Evolutionary conservation across 23 tunicate genomes (phyloP).

Genomic region (Phallusia fumigata): DNA sequence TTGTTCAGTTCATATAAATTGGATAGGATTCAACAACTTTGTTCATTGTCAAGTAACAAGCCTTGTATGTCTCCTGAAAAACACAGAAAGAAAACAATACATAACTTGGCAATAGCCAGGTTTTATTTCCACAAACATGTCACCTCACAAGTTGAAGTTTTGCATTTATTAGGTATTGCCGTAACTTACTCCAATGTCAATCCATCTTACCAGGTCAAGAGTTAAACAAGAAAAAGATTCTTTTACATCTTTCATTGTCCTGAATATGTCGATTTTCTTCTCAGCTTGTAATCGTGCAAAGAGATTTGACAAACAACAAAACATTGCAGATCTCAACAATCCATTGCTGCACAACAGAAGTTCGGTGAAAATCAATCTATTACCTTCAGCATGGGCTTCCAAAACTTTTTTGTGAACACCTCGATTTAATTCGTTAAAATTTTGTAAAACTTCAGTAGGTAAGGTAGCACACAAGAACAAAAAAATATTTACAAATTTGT

Average conservation of each 20-base stretch:
- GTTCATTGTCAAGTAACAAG: not conserved
- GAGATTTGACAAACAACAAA: slow-evolving; percentile 3
- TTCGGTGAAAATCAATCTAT: no score
- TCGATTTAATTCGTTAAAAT: no score
- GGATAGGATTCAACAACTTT: not conserved
- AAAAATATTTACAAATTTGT: no score
- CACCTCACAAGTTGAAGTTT: no score
- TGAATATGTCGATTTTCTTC: not conserved
- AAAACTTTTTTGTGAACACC: no score
- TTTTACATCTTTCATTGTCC: not conserved
- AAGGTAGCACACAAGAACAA: no score
- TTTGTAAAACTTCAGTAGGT: no score
- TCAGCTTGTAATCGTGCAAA: not conserved
- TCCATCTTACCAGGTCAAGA: not conserved
- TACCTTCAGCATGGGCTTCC: no score
- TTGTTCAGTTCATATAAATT: no score
- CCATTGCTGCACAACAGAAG: not conserved
- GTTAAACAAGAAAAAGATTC: not conserved
- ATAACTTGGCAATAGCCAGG: not conserved
- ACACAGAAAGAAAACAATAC: not conserved
- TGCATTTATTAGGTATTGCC: no score
- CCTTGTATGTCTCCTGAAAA: slow-evolving; percentile 9
- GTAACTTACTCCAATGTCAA: no score
- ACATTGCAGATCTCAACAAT: not conserved
- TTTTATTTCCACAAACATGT: no score